Evolutionary conservation across 2,888 invertebrate genomes (phyloP).

Genomic region (Pomacea canaliculata): DNA sequence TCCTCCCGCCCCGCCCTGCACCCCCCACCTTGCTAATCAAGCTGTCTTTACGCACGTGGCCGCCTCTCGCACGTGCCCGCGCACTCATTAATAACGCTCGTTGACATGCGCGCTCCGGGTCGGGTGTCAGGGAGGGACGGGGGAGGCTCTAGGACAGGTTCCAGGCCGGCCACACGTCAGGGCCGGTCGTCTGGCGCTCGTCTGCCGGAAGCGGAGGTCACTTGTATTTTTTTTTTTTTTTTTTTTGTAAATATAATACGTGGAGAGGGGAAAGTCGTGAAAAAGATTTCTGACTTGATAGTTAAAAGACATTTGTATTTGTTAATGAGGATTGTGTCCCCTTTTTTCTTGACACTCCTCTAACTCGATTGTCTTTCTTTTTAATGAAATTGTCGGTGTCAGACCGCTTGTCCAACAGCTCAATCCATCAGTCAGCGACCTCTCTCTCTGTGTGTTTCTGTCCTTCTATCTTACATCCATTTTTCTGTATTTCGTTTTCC

Average conservation of each 20-base stretch:
- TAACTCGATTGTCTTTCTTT: too few species aligned
- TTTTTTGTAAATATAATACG: not conserved
- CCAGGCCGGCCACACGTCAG: not conserved
- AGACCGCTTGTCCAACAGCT: too few species aligned
- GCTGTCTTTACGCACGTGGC: conserved; percentile 1
- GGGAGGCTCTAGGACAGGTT: not conserved
- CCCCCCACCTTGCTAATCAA: not conserved
- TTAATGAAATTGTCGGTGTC: too few species aligned
- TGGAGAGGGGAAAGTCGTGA: too few species aligned
- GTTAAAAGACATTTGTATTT: too few species aligned
- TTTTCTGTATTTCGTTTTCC: too few species aligned
- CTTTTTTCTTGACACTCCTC: too few species aligned
- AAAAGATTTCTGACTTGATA: too few species aligned
- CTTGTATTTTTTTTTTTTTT: not conserved
- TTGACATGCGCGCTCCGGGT: conserved; percentile 5
- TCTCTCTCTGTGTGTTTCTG: too few species aligned
- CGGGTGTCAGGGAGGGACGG: not conserved
- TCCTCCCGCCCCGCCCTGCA: not conserved
- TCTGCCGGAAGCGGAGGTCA: not conserved
- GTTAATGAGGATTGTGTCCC: too few species aligned
- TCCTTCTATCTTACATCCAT: too few species aligned
- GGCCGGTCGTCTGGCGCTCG: not conserved
- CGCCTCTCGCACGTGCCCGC: not conserved
- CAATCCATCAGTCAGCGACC: too few species aligned
- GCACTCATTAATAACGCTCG: conserved; percentile 6